Base-by-base conservation (phyloP, 2,113 vertebrate genomes). In the Pterocles orientalis region DNA sequence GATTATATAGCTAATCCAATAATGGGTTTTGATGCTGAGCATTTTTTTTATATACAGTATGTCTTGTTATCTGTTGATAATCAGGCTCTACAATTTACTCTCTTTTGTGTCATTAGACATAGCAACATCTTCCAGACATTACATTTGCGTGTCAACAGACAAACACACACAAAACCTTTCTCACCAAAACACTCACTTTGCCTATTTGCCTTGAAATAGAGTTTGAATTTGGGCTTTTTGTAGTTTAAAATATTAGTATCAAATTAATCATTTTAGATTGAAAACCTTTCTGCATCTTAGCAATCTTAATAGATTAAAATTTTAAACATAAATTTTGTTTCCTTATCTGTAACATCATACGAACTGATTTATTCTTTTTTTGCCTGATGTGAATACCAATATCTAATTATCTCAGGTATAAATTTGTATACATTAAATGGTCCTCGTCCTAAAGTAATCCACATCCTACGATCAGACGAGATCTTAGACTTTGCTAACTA, bases 1-100 rank as follows among this genome's bases (percentile, higher is more conserved):
- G 98, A 98, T 98, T 98, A 98, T 98, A 98, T 98, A 98, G 98
- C 98, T 98, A 98, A 98, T 98, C 98, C 98, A 98, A 98, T 98
- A 98, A 98, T 98, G 98, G 98, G 97, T 94, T 98, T 98, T 98
- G 98, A 98, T 98, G 98, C 98, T 91, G 97, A 98, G 97, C 98
- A 97, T 98, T 98, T 98, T 98, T 98, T 98, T 98, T 98, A 98
- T 98, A 98, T 97, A 98, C 98, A 98, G 97, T 97, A 96, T 98
- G 97, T 97, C 98, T 98, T 98, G 98, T 98, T 98, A 98, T 98
- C 98, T 98, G 97, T 98, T 98, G 98, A 98, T 98, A 98, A 98
- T 98, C 98, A 98, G 97, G 95, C 97, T 97, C 97, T 98, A 98
- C 98, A 98, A 98, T 98, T 98, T 98, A 97, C 98, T 97, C 97